These are phyloP conservation scores for Rosalia funebris DNA, from an alignment of 2,888 invertebrate species.

Conservation along the genomic window DNA sequence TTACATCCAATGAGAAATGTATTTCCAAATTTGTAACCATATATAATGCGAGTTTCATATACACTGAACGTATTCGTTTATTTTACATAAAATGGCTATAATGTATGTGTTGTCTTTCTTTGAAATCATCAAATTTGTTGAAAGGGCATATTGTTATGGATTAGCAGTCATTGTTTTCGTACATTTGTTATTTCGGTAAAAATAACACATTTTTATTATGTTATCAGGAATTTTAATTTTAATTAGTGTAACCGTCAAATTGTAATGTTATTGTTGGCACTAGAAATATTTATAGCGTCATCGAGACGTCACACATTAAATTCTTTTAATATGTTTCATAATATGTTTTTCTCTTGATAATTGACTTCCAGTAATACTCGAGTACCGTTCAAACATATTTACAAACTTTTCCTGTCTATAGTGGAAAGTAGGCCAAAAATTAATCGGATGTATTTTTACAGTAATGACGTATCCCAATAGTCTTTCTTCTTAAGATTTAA, in stretches of 20 bases:
- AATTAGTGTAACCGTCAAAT: background rate
- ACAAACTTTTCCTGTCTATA: constrained; percentile 1
- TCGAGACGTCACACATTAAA: background rate
- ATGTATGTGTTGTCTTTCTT: background rate
- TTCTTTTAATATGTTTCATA: background rate
- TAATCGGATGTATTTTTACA: background rate
- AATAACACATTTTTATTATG: constrained; percentile 2
- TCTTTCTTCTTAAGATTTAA: no score
- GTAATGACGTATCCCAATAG: no score
- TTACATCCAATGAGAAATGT: no score
- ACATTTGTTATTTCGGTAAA: constrained; percentile 7
- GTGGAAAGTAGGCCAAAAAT: background rate
- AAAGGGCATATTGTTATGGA: constrained; percentile 1
- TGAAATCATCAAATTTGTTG: background rate
- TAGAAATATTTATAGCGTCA: constrained; percentile 1
- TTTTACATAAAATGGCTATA: no score
- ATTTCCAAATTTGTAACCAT: no score
- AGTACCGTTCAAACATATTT: background rate
- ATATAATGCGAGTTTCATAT: no score
- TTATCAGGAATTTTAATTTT: constrained; percentile 4
- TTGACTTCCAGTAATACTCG: background rate
- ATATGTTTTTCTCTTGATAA: background rate
- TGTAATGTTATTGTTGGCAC: constrained; percentile 1
- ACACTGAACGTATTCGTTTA: no score
- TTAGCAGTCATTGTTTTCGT: constrained; percentile 6